Conservation (phyloP, 2,888 invertebrate genomes). For the Trachelus tabidus region DNA sequence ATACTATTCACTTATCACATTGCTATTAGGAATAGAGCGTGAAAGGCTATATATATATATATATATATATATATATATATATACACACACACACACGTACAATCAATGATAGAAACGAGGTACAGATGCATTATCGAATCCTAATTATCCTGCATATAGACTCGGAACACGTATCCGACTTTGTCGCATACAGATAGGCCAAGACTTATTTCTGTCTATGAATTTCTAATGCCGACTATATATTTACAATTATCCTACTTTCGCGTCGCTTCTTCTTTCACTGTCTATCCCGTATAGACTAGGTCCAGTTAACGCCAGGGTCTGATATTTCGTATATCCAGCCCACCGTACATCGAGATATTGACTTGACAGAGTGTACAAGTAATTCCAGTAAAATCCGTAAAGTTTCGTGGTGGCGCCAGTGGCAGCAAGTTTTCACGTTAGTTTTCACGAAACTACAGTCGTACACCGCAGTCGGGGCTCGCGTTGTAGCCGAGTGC, state of each 20-base stretch:
- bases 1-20: too few species aligned
- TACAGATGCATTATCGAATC: not conserved
- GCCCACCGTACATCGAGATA: not conserved
- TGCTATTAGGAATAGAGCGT: too few species aligned
- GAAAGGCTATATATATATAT: too few species aligned
- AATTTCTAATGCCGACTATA: not conserved
- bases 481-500: not conserved
- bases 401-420: not conserved
- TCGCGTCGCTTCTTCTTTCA: not conserved
- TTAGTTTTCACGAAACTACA: not conserved
- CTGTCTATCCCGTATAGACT: not conserved
- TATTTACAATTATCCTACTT: not conserved
- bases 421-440: not conserved
- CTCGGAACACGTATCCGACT: not conserved
- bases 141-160: not conserved
- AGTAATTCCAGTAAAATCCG: not conserved
- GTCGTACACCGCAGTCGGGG: not conserved
- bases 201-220: not conserved
- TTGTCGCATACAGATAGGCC: not conserved
- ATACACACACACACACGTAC: not conserved
- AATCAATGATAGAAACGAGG: not conserved
- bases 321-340: not conserved
- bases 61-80: too few species aligned
- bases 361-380: not conserved
- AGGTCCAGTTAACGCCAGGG: not conserved